Percentiles rank a stretch among this genome's conserved stretches.
phyloP scores from a whole-genome alignment of 2,888 invertebrate genomes.

The Chrysolina oricalcia region DNA sequence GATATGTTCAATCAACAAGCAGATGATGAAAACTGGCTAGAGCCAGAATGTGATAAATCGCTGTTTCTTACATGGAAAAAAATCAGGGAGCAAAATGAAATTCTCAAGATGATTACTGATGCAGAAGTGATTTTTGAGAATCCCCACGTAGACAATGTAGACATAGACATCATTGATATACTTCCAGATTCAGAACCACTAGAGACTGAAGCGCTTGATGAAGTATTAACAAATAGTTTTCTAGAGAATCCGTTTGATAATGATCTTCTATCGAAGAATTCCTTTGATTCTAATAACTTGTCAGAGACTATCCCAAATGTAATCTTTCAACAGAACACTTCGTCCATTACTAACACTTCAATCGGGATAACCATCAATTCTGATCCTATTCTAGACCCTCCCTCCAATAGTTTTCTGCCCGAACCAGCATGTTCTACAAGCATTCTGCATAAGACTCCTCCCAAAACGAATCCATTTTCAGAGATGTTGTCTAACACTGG shows the following conservation, averaged over 20 bases:
- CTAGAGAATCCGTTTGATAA: neutral
- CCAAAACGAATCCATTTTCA: conserved; percentile 1
- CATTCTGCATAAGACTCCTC: neutral
- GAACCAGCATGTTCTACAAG: neutral
- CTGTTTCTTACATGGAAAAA: neutral
- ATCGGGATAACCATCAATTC: neutral
- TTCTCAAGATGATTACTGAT: neutral
- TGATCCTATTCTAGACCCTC: neutral
- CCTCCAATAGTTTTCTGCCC: neutral
- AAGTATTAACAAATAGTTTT: neutral
- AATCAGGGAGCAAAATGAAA: conserved; percentile 3
- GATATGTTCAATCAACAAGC: neutral
- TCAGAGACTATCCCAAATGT: neutral
- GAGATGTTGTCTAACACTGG: no score
- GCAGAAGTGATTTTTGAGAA: conserved; percentile 1
- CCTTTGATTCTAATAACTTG: neutral
- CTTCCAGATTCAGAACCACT: conserved; percentile 4
- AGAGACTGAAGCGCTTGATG: neutral
- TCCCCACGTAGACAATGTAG: conserved; percentile 6
- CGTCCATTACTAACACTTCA: conserved; percentile 6
- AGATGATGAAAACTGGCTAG: conserved; percentile 3
- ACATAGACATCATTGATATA: neutral
- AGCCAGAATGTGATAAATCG: neutral
- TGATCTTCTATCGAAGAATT: neutral
- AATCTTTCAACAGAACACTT: neutral